Evolutionary conservation across 2,113 vertebrate species (phyloP).

Genomic region (Syngnathoides biaculeatus): DNA sequence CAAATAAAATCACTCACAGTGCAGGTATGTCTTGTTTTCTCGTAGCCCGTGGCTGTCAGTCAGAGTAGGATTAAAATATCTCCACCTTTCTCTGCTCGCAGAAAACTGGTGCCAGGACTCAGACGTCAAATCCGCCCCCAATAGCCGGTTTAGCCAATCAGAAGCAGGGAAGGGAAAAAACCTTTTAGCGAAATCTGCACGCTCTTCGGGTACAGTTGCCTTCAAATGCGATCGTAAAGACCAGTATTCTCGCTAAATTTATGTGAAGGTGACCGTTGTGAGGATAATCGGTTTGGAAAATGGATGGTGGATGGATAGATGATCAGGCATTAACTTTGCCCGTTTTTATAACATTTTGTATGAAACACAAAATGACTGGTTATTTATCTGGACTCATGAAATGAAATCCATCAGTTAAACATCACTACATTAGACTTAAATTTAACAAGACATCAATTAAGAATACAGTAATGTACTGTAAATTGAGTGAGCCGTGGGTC

Average conservation of each 20-base stretch:
- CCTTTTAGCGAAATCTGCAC: slow-evolving; percentile 25
- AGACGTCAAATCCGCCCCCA: slow-evolving; percentile 34
- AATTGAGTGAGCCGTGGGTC: too few species aligned
- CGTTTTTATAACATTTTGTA: too few species aligned
- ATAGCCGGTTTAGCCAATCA: slow-evolving; percentile 43
- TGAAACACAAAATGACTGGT: too few species aligned
- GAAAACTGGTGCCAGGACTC: slow-evolving; percentile 49
- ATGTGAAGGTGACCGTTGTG: too few species aligned
- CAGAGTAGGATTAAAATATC: slow-evolving; percentile 41
- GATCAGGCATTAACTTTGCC: too few species aligned
- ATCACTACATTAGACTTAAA: too few species aligned
- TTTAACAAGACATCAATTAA: too few species aligned
- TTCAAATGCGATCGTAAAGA: neutral
- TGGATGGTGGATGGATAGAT: too few species aligned
- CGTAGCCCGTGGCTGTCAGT: slow-evolving; percentile 13
- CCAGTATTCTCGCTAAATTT: neutral
- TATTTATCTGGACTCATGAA: too few species aligned
- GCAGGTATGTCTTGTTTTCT: slow-evolving; percentile 26
- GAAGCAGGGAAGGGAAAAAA: slow-evolving; percentile 5
- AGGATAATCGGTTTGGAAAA: too few species aligned
- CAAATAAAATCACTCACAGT: slow-evolving; percentile 42
- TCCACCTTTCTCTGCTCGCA: slow-evolving; percentile 47
- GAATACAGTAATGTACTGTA: too few species aligned
- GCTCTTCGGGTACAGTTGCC: slow-evolving; percentile 5
- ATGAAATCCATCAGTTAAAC: too few species aligned